Evolutionary conservation across 2,888 invertebrate species (phyloP).

Genomic region (Doris montereyensis): DNA sequence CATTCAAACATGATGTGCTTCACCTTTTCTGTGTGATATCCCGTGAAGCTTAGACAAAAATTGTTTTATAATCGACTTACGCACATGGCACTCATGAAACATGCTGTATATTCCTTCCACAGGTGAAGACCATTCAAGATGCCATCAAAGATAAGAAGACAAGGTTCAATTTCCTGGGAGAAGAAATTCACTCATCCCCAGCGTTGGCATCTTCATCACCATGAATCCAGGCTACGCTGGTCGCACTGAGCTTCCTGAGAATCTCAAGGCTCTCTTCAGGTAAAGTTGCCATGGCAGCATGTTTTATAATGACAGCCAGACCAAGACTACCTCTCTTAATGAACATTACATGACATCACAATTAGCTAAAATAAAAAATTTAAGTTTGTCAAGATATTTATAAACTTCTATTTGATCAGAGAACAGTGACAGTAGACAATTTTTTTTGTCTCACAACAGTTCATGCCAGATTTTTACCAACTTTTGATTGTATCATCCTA

Average conservation of each 20-base stretch:
- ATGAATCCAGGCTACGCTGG: conserved; percentile 99
- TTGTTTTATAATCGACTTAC: too few species aligned
- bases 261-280: conserved; percentile 73
- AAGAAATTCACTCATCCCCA: conserved; percentile 87
- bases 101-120: too few species aligned
- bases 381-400: too few species aligned
- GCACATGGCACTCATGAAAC: too few species aligned
- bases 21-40: too few species aligned
- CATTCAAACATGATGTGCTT: too few species aligned
- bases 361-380: background rate
- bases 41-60: too few species aligned
- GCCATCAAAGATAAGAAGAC: conserved; percentile 91
- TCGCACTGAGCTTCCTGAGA: conserved; percentile 76
- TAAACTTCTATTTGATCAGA: too few species aligned
- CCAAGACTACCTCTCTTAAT: background rate
- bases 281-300: conserved; percentile 37
- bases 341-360: background rate
- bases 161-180: conserved; percentile 94
- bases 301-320: background rate
- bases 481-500: too few species aligned
- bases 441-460: too few species aligned
- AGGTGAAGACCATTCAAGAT: conserved; percentile 79
- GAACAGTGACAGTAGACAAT: too few species aligned
- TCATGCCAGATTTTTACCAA: too few species aligned
- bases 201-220: conserved; percentile 96